A percentile compares a stretch with the other conserved stretches of the same genome.
Conservation (phyloP, 2,888 invertebrate genomes). For the Megastigmus dorsalis region DNA sequence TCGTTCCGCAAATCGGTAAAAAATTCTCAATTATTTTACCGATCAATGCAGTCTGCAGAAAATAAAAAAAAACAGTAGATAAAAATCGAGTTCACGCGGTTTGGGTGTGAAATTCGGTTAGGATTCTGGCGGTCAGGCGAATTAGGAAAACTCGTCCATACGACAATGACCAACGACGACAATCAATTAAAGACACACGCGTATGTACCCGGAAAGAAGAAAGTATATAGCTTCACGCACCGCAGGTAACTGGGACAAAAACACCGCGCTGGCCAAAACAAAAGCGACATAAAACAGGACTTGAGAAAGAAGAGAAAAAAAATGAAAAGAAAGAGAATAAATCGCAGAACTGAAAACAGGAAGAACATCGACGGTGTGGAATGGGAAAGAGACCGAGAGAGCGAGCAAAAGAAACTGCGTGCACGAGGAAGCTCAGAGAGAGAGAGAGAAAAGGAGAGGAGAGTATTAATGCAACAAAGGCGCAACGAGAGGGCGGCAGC, state of each 20-base stretch:
- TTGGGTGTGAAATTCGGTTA: slow-evolving; percentile 10
- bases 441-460: no score
- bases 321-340: slow-evolving; percentile 2
- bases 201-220: no score
- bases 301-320: no score
- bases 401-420: neutral
- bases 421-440: slow-evolving; percentile 23
- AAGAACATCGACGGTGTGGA: neutral
- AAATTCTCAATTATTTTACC: neutral
- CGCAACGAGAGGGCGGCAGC: slow-evolving; percentile 2
- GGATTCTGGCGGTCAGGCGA: neutral
- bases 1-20: neutral
- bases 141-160: neutral
- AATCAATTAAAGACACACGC: no score
- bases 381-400: neutral
- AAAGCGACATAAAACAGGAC: no score
- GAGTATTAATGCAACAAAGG: slow-evolving; percentile 34
- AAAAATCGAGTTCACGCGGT: neutral
- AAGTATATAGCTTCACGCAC: no score
- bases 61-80: neutral
- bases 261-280: no score
- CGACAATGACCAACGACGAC: no score
- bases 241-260: no score
- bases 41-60: neutral
- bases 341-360: neutral